Evolutionary conservation across 1,140 invertebrate species (phyloP), one percentile per base, ranked within the genome.

Genomic region (Zaprionus africanus): DNA sequence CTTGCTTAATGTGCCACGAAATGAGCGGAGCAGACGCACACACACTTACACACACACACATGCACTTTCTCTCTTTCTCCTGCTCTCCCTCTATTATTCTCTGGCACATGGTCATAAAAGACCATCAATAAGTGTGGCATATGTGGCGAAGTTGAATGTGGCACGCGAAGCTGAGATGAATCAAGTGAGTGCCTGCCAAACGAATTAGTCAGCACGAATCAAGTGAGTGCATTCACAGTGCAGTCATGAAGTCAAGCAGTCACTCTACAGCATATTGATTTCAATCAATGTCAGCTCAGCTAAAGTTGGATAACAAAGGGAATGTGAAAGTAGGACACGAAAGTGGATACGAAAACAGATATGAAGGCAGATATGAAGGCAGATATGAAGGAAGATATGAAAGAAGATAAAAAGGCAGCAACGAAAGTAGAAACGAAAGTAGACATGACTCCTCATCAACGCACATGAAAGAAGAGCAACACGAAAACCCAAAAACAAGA

Each of bases 1-100:
- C 80, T 57, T 74, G 74, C 49, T 49, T 71, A 88, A 87, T 87
- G 84, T 70, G 77, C 69, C 74, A 70, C 81, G 53, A 87, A 88
- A 87, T 88, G 78, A 81, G 88, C 75, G 71, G 74, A 84, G 72
- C 43, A 49, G 17, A 53, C 26, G n/a, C 59, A 56, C 34, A 70
- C 46, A 53, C 5, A 56, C 34, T 67, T 41, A 53, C 5, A 6
- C 28, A 11, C 17, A 31, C 28, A 28, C 28, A 51, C 22, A 19
- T 12, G 2, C 19, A 43, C 28, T 34, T 34, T 11, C 31, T 34
- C 4, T 11, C 31, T 65, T 17, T 31, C 31, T 36, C 43, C 13
- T 43, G 4, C 7, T 12, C 4, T 7, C n/a, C 2, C 15, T n/a
- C 41, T 17, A 22, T 22, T 5, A 6, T n/a, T 43, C 41, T 7